Conservation (phyloP, 1,140 invertebrate genomes). For the Magallana angulata region DNA sequence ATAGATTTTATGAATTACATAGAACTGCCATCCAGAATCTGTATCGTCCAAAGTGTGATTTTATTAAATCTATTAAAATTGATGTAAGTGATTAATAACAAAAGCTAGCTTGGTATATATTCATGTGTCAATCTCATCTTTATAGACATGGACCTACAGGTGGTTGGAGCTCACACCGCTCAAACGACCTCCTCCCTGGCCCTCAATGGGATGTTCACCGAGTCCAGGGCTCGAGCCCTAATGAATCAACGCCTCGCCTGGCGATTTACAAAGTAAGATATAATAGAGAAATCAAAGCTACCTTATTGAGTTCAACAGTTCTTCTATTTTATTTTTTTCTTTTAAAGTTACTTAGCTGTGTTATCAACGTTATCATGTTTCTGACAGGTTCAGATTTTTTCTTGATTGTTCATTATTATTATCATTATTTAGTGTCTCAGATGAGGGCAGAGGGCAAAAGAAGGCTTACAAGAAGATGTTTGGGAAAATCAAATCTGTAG, state of each 20-base stretch:
- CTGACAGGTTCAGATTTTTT: too few species aligned
- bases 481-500: conserved; percentile 54
- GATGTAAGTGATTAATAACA: too few species aligned
- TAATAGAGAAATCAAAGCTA: background rate
- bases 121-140: background rate
- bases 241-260: conserved; percentile 73
- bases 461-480: conserved; percentile 54
- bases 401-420: background rate
- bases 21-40: too few species aligned
- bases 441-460: background rate
- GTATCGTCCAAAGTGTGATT: too few species aligned
- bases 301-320: too few species aligned
- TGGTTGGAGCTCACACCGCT: conserved; percentile 67
- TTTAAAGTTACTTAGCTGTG: too few species aligned
- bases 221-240: conserved; percentile 64
- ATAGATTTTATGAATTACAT: too few species aligned
- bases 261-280: conserved; percentile 65
- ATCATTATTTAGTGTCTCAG: conserved; percentile 26
- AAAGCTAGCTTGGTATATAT: too few species aligned
- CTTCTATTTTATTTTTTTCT: too few species aligned
- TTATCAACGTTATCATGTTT: too few species aligned
- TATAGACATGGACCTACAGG: conserved; percentile 65
- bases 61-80: too few species aligned
- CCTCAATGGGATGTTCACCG: conserved; percentile 67
- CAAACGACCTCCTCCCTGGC: conserved; percentile 65